These are phyloP conservation scores for Myathropa florea DNA, from an alignment of 2,888 invertebrate genomes.

Conservation along the genomic window DNA sequence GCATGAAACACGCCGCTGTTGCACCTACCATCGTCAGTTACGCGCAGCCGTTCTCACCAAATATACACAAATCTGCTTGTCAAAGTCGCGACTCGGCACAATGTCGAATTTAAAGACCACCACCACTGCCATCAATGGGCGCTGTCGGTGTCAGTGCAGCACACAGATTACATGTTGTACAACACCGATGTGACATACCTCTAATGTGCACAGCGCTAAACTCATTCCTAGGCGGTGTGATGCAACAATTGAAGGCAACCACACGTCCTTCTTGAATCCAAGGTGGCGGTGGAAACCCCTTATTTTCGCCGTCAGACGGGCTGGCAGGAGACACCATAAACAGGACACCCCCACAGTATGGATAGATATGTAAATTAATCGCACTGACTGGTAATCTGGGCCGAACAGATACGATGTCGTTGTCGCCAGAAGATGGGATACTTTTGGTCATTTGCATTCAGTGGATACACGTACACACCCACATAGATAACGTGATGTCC, in stretches of 20 bases:
- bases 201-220: background rate
- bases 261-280: background rate
- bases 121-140: background rate
- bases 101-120: conserved; percentile 21
- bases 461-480: conserved; percentile 12
- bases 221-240: background rate
- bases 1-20: conserved; percentile 29
- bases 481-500: background rate
- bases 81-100: conserved; percentile 50
- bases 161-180: conserved; percentile 43
- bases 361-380: conserved; percentile 31
- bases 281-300: background rate
- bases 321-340: background rate
- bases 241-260: conserved; percentile 19
- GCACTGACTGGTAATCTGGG: conserved; percentile 11
- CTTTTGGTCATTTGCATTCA: conserved; percentile 29
- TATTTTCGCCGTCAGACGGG: background rate
- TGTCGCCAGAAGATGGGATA: conserved; percentile 13
- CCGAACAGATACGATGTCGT: conserved; percentile 11
- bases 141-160: background rate
- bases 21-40: background rate
- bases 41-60: conserved; percentile 3
- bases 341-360: background rate
- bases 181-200: conserved; percentile 36
- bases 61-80: conserved; percentile 44